A percentile compares a stretch with the other conserved stretches of the same genome.
These are phyloP conservation scores for Brachionus rotundiformis DNA, from an alignment of 1,140 invertebrate species.

Conservation along the genomic window DNA sequence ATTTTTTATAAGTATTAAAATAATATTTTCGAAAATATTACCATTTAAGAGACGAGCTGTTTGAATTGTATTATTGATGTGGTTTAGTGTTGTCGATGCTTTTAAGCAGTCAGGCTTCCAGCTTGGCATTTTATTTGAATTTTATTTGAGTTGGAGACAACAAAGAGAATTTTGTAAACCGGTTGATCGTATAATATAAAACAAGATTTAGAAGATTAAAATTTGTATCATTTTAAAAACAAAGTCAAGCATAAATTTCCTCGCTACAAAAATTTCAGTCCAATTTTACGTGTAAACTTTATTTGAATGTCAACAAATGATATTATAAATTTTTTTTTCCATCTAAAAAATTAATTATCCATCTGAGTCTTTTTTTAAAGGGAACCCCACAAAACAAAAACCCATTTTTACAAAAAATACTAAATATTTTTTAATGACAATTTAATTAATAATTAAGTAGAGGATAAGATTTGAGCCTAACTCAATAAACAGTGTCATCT, in stretches of 20 bases:
- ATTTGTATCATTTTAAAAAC: constrained; percentile 3
- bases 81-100: constrained; percentile 12
- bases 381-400: neutral
- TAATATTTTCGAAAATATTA: constrained; percentile 15
- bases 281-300: neutral
- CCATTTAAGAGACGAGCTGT: constrained; percentile 29
- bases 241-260: neutral
- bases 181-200: neutral
- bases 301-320: neutral
- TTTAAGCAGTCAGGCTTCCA: constrained; percentile 52
- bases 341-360: constrained; percentile 23
- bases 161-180: neutral
- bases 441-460: constrained; percentile 6
- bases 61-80: constrained; percentile 40
- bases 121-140: constrained; percentile 26
- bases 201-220: constrained; percentile 15
- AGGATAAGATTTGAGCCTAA: neutral
- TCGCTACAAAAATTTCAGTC: neutral
- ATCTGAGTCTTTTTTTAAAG: neutral
- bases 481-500: neutral
- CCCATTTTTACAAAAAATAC: neutral
- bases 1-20: neutral
- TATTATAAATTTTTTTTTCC: constrained; percentile 33
- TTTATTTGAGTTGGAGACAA: neutral
- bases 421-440: constrained; percentile 32